phyloP scores from a whole-genome alignment of 2,888 invertebrate species.

The Tiliacea citrago region DNA sequence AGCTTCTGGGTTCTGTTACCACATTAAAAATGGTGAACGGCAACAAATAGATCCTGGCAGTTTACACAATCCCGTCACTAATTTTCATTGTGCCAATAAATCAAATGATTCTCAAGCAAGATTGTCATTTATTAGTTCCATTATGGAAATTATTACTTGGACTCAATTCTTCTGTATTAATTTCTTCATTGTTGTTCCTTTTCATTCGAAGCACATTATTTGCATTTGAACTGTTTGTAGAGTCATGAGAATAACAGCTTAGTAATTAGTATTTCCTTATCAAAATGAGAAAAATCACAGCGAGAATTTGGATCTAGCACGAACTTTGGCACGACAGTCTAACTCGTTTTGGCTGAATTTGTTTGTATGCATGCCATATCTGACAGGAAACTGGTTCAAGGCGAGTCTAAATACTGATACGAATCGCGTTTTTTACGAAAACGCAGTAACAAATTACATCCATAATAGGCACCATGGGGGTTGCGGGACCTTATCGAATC shows the following conservation, averaged over 20 bases:
- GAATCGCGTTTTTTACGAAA: constrained; percentile 49
- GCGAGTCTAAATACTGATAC: constrained; percentile 57
- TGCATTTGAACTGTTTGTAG: not conserved
- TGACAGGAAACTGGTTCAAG: constrained; percentile 59
- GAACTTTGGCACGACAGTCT: constrained; percentile 32
- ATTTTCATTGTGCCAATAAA: constrained; percentile 25
- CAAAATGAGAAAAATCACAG: not conserved
- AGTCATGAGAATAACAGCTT: not conserved
- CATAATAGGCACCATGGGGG: constrained; percentile 32
- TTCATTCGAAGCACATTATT: not conserved
- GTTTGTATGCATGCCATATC: constrained; percentile 47
- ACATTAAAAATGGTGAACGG: constrained; percentile 37
- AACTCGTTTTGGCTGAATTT: constrained; percentile 30
- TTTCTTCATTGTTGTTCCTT: not conserved
- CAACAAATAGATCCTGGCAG: constrained; percentile 24
- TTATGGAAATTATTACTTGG: constrained; percentile 20
- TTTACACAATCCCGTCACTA: constrained; percentile 21
- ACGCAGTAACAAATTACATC: constrained; percentile 49
- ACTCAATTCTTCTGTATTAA: not conserved
- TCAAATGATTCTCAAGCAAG: constrained; percentile 11
- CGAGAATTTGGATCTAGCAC: not conserved
- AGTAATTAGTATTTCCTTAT: not conserved
- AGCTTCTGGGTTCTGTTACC: constrained; percentile 8
- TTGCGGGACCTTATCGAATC: constrained; percentile 40
- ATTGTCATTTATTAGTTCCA: constrained; percentile 19